A percentile compares a stretch with the other conserved stretches of the same genome.
These are phyloP conservation scores for Osmerus eperlanus DNA, from an alignment of 2,113 vertebrate species.

Conservation along the genomic window DNA sequence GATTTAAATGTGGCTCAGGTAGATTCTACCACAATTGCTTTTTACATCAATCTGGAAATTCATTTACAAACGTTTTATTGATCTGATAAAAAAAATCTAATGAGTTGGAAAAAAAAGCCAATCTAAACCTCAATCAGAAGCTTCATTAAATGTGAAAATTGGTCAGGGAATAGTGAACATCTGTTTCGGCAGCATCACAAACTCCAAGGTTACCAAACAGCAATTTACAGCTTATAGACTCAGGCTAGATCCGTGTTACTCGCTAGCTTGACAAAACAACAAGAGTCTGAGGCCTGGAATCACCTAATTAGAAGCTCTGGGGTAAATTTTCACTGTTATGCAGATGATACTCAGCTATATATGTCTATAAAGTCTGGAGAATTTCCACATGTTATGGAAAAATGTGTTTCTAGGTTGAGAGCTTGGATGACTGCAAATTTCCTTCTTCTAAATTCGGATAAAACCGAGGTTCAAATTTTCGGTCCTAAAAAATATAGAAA, in stretches of 20 bases:
- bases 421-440: too few species aligned
- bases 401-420: too few species aligned
- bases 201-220: slow-evolving; percentile 74
- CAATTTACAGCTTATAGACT: slow-evolving; percentile 56
- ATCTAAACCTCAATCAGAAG: slow-evolving; percentile 74
- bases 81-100: slow-evolving; percentile 57
- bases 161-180: slow-evolving; percentile 74
- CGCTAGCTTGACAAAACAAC: slow-evolving; percentile 31
- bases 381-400: too few species aligned
- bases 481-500: too few species aligned
- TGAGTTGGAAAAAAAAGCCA: slow-evolving; percentile 59
- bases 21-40: slow-evolving; percentile 61
- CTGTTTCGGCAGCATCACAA: slow-evolving; percentile 68
- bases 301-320: too few species aligned
- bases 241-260: slow-evolving; percentile 28
- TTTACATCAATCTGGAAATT: slow-evolving; percentile 62
- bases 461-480: too few species aligned
- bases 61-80: slow-evolving; percentile 73
- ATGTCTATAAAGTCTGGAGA: too few species aligned
- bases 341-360: too few species aligned
- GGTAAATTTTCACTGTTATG: too few species aligned
- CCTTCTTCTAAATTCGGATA: too few species aligned
- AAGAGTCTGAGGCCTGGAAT: too few species aligned
- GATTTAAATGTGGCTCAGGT: slow-evolving; percentile 55
- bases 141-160: slow-evolving; percentile 79